Percentiles rank a stretch among this genome's conserved stretches.
These are phyloP conservation scores for Gobiocypris rarus DNA, from an alignment of 2,113 vertebrate species.

Conservation along the genomic window DNA sequence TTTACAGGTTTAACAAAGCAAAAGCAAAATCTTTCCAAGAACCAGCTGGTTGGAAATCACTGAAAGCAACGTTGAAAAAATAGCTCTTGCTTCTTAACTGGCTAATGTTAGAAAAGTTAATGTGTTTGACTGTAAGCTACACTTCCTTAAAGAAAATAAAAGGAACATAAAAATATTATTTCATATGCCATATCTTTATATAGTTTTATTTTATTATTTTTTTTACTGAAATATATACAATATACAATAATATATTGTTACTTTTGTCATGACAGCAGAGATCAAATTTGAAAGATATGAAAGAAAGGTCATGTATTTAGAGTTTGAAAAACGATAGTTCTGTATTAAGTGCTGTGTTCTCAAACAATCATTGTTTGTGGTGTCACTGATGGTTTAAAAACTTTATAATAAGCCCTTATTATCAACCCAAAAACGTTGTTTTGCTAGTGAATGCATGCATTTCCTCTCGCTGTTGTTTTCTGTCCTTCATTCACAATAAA, in stretches of 20 bases:
- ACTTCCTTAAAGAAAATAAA: neutral
- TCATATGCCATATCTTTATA: neutral
- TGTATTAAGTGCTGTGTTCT: neutral
- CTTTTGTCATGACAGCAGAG: too few species aligned
- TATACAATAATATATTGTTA: too few species aligned
- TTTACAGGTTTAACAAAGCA: neutral
- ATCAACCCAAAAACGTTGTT: too few species aligned
- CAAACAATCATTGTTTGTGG: neutral
- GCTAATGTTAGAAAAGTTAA: neutral
- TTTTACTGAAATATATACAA: too few species aligned
- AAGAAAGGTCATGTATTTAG: neutral
- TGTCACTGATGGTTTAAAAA: neutral
- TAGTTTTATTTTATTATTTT: neutral
- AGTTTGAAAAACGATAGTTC: neutral
- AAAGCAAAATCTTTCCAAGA: neutral
- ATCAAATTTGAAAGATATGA: too few species aligned
- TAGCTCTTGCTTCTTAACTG: neutral
- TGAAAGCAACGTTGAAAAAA: neutral
- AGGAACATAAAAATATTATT: neutral
- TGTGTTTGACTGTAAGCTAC: neutral
- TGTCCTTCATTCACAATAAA: neutral
- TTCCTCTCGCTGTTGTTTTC: neutral
- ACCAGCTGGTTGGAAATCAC: neutral
- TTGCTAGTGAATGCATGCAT: neutral
- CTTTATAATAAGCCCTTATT: neutral